Evolutionary conservation across 2,888 invertebrate genomes (phyloP).

Genomic region (Agriopis marginaria): DNA sequence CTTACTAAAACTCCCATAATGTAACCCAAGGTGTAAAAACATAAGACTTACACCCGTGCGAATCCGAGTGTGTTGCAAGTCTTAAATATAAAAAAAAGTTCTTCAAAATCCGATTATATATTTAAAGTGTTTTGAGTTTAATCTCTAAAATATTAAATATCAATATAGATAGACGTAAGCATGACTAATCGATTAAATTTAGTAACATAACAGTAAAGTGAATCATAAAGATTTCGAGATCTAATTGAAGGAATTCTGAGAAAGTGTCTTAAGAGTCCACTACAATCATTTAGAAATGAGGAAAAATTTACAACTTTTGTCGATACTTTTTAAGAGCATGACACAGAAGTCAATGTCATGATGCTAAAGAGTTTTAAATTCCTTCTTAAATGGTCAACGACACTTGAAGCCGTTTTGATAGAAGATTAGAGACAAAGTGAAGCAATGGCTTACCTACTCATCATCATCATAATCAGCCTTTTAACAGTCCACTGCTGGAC

Average conservation of each 20-base stretch:
- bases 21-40: too few species aligned
- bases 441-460: too few species aligned
- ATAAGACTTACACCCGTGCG: too few species aligned
- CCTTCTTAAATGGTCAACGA: constrained; percentile 18
- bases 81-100: too few species aligned
- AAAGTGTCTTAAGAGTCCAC: constrained; percentile 11
- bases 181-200: constrained; percentile 17
- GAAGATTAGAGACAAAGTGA: neutral
- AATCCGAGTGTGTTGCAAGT: too few species aligned
- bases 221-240: constrained; percentile 17
- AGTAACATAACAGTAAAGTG: constrained; percentile 9
- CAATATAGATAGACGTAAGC: constrained; percentile 11
- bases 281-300: constrained; percentile 32
- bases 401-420: constrained; percentile 7
- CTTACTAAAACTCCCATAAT: too few species aligned
- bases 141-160: constrained; percentile 7
- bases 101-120: too few species aligned
- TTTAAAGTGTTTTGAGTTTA: neutral
- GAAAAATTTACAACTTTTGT: constrained; percentile 20
- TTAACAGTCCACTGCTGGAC: too few species aligned
- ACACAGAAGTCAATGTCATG: constrained; percentile 22
- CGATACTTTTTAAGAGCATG: constrained; percentile 11
- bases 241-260: constrained; percentile 28
- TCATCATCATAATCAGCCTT: too few species aligned
- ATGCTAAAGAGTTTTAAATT: constrained; percentile 11